Base-by-base conservation (phyloP, 1,140 invertebrate species). In the Aphelenchoides fujianensis region DNA sequence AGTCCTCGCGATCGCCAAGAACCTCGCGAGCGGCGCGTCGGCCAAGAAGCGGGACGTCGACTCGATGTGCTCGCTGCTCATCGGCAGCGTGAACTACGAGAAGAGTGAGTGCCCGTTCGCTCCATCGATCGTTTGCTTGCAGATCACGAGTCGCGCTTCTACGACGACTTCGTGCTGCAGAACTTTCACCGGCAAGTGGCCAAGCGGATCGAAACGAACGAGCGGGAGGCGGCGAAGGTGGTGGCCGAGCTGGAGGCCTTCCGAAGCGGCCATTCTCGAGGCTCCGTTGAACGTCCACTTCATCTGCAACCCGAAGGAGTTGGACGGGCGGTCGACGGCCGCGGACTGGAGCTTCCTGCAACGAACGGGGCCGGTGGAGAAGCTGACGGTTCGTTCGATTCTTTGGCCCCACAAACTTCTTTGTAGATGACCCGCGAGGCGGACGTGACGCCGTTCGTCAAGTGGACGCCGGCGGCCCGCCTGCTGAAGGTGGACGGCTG, bases 401-500 rank as follows among this genome's bases (percentile, higher is more conserved):
- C n/a, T 53, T 53, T 53, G 52, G 52, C n/a, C 31, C n/a, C 0
- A 61, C 16, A 61, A 61, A 61, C 28, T 52, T 52, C n/a, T 27
- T 61, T 61, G 31, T 31, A 61, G 63, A 16, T 48, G 30, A 54
- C n/a, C 30, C 32, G 63, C 1, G 28, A 66, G 19, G 32, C n/a
- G 16, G 32, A 66, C 30, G 5, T 54, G 0, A 31, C 63, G 12
- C 32, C 16, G 19, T 66, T 54, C 28, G n/a, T 54, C 1, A 53
- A n/a, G 12, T 66, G 63, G 63, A 30, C 0, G 1, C 63, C 19
- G 19, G 63, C 1, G 19, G 16, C n/a, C 2, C 63, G 35, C 79
- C 88, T 92, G 68, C 88, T 91, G 73, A 91, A 91, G n/a, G 87
- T 94, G 73, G 92, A 91, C 32, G 90, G 90, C 36, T 88, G 91